These are phyloP conservation scores for Apodemus speciosus DNA, from an alignment of 2,113 vertebrate genomes.

Conservation along the genomic window DNA sequence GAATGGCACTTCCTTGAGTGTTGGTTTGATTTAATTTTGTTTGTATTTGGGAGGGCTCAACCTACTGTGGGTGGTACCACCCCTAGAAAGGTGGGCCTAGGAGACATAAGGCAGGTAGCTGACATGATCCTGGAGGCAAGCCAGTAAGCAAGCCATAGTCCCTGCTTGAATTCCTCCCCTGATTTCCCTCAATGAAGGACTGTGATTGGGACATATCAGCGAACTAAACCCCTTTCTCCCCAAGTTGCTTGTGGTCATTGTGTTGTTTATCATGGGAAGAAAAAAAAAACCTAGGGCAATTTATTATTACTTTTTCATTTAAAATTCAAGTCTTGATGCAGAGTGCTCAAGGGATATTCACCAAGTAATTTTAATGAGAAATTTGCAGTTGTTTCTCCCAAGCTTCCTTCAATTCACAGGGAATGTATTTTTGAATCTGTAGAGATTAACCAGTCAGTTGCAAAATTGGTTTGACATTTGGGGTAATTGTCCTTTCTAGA, in stretches of 20 bases:
- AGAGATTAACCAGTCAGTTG: neutral
- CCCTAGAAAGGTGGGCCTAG: neutral
- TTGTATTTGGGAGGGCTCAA: neutral
- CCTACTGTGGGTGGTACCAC: neutral
- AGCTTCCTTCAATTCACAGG: conserved; percentile 18
- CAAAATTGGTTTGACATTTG: conserved; percentile 18
- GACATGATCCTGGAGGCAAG: neutral
- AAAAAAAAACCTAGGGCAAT: neutral
- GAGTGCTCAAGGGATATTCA: neutral
- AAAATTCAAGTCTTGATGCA: neutral
- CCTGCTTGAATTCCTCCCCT: neutral
- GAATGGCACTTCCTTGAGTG: neutral
- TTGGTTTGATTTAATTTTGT: neutral
- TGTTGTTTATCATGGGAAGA: neutral
- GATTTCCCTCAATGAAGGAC: neutral
- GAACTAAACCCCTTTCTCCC: neutral
- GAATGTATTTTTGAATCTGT: neutral
- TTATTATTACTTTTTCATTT: conserved; percentile 29
- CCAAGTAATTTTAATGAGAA: conserved; percentile 19
- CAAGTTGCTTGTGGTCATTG: neutral
- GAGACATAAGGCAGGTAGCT: neutral
- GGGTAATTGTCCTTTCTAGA: neutral
- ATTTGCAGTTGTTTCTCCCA: neutral
- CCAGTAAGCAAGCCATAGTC: neutral
- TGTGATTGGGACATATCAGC: neutral